Evolutionary conservation across 1,140 invertebrate genomes (phyloP).

Genomic region (Temnothorax curvispinosus): DNA sequence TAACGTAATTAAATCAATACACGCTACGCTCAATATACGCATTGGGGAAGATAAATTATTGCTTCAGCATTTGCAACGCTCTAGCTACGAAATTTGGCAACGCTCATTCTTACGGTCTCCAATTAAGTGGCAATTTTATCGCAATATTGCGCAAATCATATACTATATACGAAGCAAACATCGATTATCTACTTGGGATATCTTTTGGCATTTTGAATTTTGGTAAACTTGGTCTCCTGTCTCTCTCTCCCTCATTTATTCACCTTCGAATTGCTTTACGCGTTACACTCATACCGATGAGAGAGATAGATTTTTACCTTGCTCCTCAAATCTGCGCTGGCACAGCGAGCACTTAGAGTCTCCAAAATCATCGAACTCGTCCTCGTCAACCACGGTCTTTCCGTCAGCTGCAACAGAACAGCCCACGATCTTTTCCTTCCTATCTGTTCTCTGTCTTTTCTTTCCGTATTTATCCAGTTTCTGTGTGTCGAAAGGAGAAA

Average conservation of each 20-base stretch:
- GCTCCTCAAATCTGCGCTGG: slow-evolving; percentile 91
- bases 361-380: slow-evolving; percentile 87
- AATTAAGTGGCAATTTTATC: slow-evolving; percentile 20
- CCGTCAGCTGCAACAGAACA: slow-evolving; percentile 89
- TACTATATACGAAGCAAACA: slow-evolving; percentile 52
- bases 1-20: slow-evolving; percentile 13
- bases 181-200: slow-evolving; percentile 47
- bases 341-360: slow-evolving; percentile 89
- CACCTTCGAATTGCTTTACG: slow-evolving; percentile 38
- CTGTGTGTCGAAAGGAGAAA: slow-evolving; percentile 44
- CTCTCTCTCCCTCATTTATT: slow-evolving; percentile 67
- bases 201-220: slow-evolving; percentile 75
- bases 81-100: slow-evolving; percentile 21
- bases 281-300: slow-evolving; percentile 25
- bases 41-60: neutral
- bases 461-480: slow-evolving; percentile 40
- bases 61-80: slow-evolving; percentile 15
- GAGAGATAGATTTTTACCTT: slow-evolving; percentile 87
- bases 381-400: slow-evolving; percentile 87
- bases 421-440: slow-evolving; percentile 81
- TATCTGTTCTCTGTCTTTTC: slow-evolving; percentile 58
- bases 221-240: slow-evolving; percentile 85
- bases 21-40: neutral
- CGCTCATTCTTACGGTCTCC: neutral
- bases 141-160: slow-evolving; percentile 6